Evolutionary conservation across 1,140 invertebrate species (phyloP).

Genomic region (Zaprionus camerounensis): DNA sequence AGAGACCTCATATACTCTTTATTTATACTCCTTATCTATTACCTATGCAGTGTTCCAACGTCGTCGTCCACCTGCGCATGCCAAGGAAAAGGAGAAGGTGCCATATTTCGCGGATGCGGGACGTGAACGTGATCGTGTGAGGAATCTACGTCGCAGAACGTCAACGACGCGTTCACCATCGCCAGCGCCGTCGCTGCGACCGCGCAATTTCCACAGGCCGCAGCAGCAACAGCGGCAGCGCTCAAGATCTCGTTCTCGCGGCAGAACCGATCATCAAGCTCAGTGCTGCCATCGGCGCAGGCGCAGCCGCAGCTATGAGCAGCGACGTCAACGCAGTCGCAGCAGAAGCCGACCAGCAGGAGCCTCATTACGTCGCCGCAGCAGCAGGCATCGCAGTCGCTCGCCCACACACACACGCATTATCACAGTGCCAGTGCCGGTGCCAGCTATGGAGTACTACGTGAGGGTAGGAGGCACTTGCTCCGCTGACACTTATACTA

Average conservation of each 20-base stretch:
- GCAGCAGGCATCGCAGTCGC: slow-evolving; percentile 27
- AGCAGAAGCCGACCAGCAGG: neutral
- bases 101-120: slow-evolving; percentile 58
- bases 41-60: slow-evolving; percentile 32
- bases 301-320: slow-evolving; percentile 24
- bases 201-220: neutral
- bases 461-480: slow-evolving; percentile 28
- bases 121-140: slow-evolving; percentile 55
- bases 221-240: neutral
- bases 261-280: slow-evolving; percentile 4
- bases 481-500: neutral
- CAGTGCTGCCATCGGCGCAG: slow-evolving; percentile 10
- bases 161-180: neutral
- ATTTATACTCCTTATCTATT: slow-evolving; percentile 29
- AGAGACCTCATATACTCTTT: neutral
- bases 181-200: neutral
- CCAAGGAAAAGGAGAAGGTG: slow-evolving; percentile 36
- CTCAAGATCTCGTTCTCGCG: slow-evolving; percentile 26
- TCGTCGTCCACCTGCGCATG: slow-evolving; percentile 2
- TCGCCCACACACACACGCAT: slow-evolving; percentile 49
- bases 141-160: slow-evolving; percentile 20
- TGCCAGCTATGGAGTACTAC: slow-evolving; percentile 58
- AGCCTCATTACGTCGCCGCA: slow-evolving; percentile 1
- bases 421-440: slow-evolving; percentile 62
- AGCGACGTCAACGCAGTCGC: slow-evolving; percentile 2